phyloP scores from a whole-genome alignment of 30 jellyfish, hydroid and myxozoan genomes.

The Pelagia noctiluca region DNA sequence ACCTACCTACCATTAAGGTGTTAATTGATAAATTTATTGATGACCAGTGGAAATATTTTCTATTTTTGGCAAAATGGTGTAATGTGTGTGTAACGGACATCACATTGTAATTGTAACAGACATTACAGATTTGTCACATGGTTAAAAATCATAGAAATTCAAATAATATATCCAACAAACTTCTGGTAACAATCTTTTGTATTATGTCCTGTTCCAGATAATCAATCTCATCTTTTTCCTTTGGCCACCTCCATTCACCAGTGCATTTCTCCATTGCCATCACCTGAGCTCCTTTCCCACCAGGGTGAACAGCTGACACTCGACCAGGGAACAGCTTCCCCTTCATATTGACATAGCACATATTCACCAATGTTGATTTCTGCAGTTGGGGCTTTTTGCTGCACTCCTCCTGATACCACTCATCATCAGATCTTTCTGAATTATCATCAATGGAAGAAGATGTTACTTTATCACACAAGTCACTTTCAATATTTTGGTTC shows the following conservation, averaged over 20 bases:
- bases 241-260: slow-evolving; percentile 73
- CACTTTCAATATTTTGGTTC: too few species aligned
- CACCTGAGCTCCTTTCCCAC: slow-evolving; percentile 20
- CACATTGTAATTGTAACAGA: neutral
- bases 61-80: neutral
- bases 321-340: slow-evolving; percentile 46
- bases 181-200: neutral
- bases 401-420: too few species aligned
- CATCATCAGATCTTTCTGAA: too few species aligned
- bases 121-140: slow-evolving; percentile 3
- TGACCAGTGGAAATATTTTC: neutral
- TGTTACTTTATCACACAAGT: too few species aligned
- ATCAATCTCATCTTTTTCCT: slow-evolving; percentile 37
- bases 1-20: neutral
- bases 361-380: slow-evolving; percentile 17
- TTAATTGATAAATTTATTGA: neutral
- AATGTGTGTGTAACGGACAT: slow-evolving; percentile 1
- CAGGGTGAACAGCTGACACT: slow-evolving; percentile 22
- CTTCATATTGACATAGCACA: slow-evolving; percentile 30
- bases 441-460: too few species aligned
- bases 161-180: neutral
- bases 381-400: neutral
- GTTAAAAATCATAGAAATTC: neutral
- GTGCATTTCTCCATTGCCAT: slow-evolving; percentile 52
- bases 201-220: slow-evolving; percentile 2